Base-by-base conservation (phyloP, 2,797 vertebrate genomes). In the Discoglossus pictus region DNA sequence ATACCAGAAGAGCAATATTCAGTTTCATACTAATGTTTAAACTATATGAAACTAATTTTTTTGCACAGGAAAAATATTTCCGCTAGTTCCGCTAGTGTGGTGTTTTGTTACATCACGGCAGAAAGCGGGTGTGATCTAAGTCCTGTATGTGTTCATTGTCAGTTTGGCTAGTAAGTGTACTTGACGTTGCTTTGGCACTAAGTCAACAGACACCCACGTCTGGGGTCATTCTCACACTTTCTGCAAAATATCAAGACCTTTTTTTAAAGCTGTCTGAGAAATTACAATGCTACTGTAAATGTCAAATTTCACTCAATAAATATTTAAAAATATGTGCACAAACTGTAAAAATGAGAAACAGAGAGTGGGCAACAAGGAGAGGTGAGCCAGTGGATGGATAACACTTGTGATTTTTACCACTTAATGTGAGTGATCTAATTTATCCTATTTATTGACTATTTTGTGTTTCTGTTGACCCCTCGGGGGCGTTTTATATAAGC, bases 111-210 rank as follows among this genome's bases (percentile, higher is more conserved):
- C 25, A 43, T 75, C 39, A 8, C 21, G 47, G 39, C 17, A 15
- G 24, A 2, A 44, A 42, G 47, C 58, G 69, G 62, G 46, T 63
- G 60, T 54, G 35, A 36, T 25, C 23, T 70, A 54, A 71, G 60
- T n/a, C 52, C 55, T 27, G 51, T 5, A 47, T 0, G 23, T 11
- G 5, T 5, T 69, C 21, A 9, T 10, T 60, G 68, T 76, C 74
- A 74, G 1, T 44, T 56, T 50, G 23, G 3, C 12, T 42, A 18
- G 50, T 76, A 79, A 75, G 42, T 27, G 47, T 2, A 10, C 69
- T 65, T 77, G 70, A 47, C 50, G 34, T 16, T 6, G 8, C 17
- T 48, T 70, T 77, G 74, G 71, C 47, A 55, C n/a, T 34, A n/a
- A 24, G 10, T 40, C 65, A 58, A 65, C 72, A 65, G 55, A 40